Conservation (phyloP, 2,888 invertebrate species). For the Achlya flavicornis region DNA sequence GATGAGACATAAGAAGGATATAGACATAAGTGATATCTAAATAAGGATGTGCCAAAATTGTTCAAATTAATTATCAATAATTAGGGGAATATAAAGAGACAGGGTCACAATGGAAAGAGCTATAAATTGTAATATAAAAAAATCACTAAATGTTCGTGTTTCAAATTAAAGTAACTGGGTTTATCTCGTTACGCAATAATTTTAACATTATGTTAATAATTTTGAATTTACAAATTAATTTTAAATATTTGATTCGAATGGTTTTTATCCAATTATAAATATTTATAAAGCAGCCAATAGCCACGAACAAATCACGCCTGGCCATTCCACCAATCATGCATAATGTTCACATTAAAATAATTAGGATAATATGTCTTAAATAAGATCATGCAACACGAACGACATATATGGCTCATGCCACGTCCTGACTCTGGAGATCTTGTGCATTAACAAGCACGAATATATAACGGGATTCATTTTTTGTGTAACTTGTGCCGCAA, state of each 20-base stretch:
- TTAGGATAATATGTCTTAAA: conserved; percentile 55
- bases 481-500: conserved; percentile 72
- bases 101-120: conserved; percentile 53
- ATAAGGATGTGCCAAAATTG: conserved; percentile 56
- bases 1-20: conserved; percentile 31
- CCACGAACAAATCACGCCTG: conserved; percentile 69
- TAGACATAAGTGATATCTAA: conserved; percentile 49
- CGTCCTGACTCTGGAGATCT: conserved; percentile 68
- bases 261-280: conserved; percentile 54
- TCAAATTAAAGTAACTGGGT: conserved; percentile 6
- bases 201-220: not conserved
- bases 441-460: conserved; percentile 81
- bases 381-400: conserved; percentile 82
- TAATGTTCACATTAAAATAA: conserved; percentile 71
- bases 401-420: conserved; percentile 81
- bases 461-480: conserved; percentile 63
- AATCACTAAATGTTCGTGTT: conserved; percentile 8
- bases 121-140: conserved; percentile 17
- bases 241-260: conserved; percentile 5
- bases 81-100: conserved; percentile 39
- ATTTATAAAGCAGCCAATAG: conserved; percentile 70
- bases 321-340: conserved; percentile 82
- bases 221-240: not conserved
- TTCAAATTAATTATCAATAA: conserved; percentile 29
- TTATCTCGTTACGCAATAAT: conserved; percentile 6